Conservation (phyloP, 2,113 vertebrate genomes). For the Phrynocephalus versicolor region DNA sequence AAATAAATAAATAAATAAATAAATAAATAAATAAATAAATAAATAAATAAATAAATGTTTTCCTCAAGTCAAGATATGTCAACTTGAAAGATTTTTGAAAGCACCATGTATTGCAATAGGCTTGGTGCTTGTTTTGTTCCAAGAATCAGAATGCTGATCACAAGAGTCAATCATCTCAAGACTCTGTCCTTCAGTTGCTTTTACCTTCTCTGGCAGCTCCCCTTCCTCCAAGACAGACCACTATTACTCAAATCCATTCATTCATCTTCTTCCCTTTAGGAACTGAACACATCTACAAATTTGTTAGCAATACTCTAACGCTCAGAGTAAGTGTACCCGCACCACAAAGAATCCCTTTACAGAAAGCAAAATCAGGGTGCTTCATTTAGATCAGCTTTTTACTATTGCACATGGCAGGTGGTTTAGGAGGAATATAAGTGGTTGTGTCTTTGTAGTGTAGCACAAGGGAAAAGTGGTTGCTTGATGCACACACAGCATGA, state of each 20-base stretch:
- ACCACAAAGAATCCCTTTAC: not conserved
- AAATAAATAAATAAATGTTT: not conserved
- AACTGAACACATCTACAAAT: slow-evolving; percentile 25
- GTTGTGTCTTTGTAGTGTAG: slow-evolving; percentile 1
- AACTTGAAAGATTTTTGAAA: not conserved
- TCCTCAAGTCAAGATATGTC: not conserved
- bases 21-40: no score
- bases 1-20: no score
- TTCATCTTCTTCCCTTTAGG: slow-evolving; percentile 21
- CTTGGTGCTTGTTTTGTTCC: not conserved
- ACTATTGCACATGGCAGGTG: accelerated
- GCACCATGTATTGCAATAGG: not conserved
- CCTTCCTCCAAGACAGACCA: not conserved
- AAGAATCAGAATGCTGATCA: not conserved
- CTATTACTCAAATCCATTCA: slow-evolving; percentile 40
- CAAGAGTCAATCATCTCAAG: slow-evolving; percentile 30
- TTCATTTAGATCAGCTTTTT: slow-evolving; percentile 18
- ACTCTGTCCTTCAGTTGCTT: slow-evolving; percentile 14
- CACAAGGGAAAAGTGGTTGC: not conserved
- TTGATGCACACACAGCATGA: not conserved
- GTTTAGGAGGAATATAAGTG: not conserved
- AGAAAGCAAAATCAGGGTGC: slow-evolving; percentile 19
- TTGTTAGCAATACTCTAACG: slow-evolving; percentile 15
- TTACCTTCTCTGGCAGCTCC: slow-evolving; percentile 21
- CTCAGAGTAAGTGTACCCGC: not conserved